Conservation (phyloP, 2,888 invertebrate species). For the Malthinus flaveolus region DNA sequence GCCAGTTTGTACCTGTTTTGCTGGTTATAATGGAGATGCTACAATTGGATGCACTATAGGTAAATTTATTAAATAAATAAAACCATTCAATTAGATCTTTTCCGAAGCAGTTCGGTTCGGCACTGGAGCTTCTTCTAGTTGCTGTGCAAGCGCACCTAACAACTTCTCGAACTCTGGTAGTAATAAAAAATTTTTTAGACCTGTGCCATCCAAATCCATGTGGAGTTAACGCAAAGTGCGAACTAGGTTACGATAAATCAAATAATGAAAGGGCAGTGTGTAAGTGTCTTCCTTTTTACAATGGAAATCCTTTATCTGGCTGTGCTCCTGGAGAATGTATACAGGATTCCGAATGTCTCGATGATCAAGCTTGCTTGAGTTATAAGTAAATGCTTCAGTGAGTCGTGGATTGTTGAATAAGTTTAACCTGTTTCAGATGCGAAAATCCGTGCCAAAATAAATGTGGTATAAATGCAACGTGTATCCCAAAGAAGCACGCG, state of each 20-base stretch:
- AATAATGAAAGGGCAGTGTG: constrained; percentile 85
- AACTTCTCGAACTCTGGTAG: no score
- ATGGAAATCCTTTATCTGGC: constrained; percentile 73
- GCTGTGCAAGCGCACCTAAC: no score
- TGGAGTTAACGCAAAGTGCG: constrained; percentile 76
- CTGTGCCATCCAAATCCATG: constrained; percentile 91
- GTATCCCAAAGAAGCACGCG: constrained; percentile 74
- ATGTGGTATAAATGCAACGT: constrained; percentile 76
- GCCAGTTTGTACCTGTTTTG: constrained; percentile 82
- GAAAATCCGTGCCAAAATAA: constrained; percentile 75
- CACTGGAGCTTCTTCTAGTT: no score
- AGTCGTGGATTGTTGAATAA: background rate
- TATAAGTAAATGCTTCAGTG: constrained; percentile 68
- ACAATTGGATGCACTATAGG: no score
- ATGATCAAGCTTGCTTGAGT: constrained; percentile 76
- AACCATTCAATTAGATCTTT: no score
- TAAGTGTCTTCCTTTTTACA: constrained; percentile 76
- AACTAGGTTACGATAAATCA: constrained; percentile 80
- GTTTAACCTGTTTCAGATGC: constrained; percentile 47
- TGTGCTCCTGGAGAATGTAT: constrained; percentile 82
- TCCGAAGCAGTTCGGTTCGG: no score
- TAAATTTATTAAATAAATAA: no score
- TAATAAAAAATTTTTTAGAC: no score
- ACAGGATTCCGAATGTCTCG: constrained; percentile 74
- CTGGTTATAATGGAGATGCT: constrained; percentile 77